phyloP scores from a whole-genome alignment of 2,888 invertebrate species.

The Lissonota sp. region DNA sequence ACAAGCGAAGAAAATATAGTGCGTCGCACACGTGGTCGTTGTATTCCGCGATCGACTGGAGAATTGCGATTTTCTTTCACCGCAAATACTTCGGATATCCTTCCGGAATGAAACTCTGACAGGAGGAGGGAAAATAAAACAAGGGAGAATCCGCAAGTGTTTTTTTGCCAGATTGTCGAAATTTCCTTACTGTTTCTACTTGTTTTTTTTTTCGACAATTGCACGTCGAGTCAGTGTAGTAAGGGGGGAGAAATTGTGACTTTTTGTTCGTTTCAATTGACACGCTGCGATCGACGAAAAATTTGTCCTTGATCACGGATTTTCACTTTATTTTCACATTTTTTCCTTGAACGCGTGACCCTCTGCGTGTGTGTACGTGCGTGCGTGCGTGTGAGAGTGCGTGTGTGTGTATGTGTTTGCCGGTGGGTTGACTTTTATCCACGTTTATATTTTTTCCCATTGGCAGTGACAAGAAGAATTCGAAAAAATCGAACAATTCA shows the following conservation, averaged over 20 bases:
- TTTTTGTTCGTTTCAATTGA: conserved; percentile 31
- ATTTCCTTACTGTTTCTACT: conserved; percentile 9
- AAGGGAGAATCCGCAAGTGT: background rate
- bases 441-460: too few relatives aligned
- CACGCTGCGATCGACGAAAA: conserved; percentile 23
- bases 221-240: background rate
- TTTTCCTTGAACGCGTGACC: background rate
- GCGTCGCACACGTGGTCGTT: conserved; percentile 38
- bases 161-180: conserved; percentile 21
- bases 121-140: background rate
- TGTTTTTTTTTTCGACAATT: conserved; percentile 14
- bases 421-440: background rate
- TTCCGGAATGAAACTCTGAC: conserved; percentile 35
- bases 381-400: conserved; percentile 39
- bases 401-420: conserved; percentile 36
- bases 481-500: too few relatives aligned
- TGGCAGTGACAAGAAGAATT: too few relatives aligned
- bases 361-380: conserved; percentile 7
- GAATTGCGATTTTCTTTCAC: background rate
- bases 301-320: conserved; percentile 15
- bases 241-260: conserved; percentile 2
- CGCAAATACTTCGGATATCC: background rate
- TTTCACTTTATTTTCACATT: conserved; percentile 6
- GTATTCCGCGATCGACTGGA: background rate
- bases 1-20: too few relatives aligned